Base-by-base conservation (phyloP, 2,113 vertebrate species). In the Ciconia stormi region DNA sequence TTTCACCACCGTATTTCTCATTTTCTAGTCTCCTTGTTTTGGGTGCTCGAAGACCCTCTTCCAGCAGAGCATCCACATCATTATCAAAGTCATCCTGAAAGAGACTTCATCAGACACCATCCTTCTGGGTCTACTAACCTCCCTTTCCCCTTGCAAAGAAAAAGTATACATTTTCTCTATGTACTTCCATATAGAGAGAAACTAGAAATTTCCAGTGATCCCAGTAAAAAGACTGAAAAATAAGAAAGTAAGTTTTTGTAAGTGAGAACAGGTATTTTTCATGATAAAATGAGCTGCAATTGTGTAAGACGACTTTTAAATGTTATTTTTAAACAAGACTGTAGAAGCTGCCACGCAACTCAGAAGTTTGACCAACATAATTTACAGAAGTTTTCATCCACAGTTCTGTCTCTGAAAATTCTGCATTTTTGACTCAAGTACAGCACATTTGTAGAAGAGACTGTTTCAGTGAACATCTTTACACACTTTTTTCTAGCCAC, bases 61-160 rank as follows among this genome's bases (percentile, higher is more conserved):
- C 99, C 97, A 99, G 98, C 92, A 99, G 98, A 59, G 99, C 99
- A 95, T 99, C 99, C 55, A 99, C 99, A 91, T 99, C 99, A 92
- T 99, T 99, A 98, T 99, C 99, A 99, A 99, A 99, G 97, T 99
- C 99, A 98, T 99, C 99, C 99, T 99, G 98, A 96, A 99, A 99
- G 98, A 99, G 79, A 98, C 47, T 95, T 70, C 82, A 95, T 98
- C 97, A 98, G 98, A 97, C 55, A 95, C 97, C 36, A 70, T 17
- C 40, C 88, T 87, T 82, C 93, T 70, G 46, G 12, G 15, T 70
- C 49, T 76, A 88, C 76, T 79, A 89, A 76, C 70, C 72, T 93
- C 94, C 95, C 92, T 56, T 83, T 50, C 58, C 90, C 91, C 65
- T 92, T 55, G 61, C 71, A 87, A 95, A 83, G 62, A 74, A 71